Percentiles rank a stretch among this genome's conserved stretches.
phyloP scores from a whole-genome alignment of 1,140 invertebrate species.

The Vanessa atalanta region DNA sequence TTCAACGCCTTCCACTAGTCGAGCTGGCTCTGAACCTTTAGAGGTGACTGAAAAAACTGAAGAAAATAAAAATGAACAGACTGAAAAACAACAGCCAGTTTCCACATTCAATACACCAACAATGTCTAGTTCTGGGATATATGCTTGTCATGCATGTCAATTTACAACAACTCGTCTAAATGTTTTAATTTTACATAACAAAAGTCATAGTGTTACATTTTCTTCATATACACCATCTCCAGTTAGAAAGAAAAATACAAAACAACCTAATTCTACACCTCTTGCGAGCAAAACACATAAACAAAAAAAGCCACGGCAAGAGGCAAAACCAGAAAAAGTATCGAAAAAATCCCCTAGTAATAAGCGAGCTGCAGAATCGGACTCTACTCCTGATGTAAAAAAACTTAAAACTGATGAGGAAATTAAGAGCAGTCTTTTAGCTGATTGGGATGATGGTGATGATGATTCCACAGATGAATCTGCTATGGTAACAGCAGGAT shows the following conservation, averaged over 20 bases:
- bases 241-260: slow-evolving; percentile 58
- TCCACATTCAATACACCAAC: slow-evolving; percentile 46
- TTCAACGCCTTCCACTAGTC: slow-evolving; percentile 59
- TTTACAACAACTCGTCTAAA: slow-evolving; percentile 85
- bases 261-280: slow-evolving; percentile 54
- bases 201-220: slow-evolving; percentile 81
- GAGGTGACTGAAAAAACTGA: slow-evolving; percentile 42
- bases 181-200: slow-evolving; percentile 85
- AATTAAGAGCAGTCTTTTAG: slow-evolving; percentile 78
- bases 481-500: slow-evolving; percentile 56
- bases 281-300: slow-evolving; percentile 60
- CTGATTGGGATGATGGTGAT: slow-evolving; percentile 79
- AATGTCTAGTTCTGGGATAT: slow-evolving; percentile 72
- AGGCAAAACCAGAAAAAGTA: slow-evolving; percentile 52
- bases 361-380: slow-evolving; percentile 58
- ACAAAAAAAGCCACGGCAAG: slow-evolving; percentile 54
- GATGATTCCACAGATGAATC: slow-evolving; percentile 72
- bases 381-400: slow-evolving; percentile 53
- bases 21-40: slow-evolving; percentile 48
- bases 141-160: slow-evolving; percentile 84
- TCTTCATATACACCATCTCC: slow-evolving; percentile 73
- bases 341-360: slow-evolving; percentile 49
- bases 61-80: slow-evolving; percentile 32
- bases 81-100: slow-evolving; percentile 35
- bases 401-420: slow-evolving; percentile 76